Percentiles rank a stretch among this genome's conserved stretches.
These are phyloP conservation scores for Hoplodrina blanda DNA, from an alignment of 2,888 invertebrate genomes.

Conservation along the genomic window DNA sequence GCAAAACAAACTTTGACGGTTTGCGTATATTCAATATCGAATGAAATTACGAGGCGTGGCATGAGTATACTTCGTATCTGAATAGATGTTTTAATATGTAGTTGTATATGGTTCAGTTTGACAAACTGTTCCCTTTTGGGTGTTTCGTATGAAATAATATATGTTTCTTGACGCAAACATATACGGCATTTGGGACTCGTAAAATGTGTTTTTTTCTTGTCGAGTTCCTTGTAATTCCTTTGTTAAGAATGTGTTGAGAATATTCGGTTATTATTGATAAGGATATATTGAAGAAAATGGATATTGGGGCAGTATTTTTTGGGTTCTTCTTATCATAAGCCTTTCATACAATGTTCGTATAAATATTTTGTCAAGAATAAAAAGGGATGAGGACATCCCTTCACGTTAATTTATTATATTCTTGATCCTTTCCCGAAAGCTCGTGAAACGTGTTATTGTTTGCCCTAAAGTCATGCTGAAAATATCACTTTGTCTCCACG, in stretches of 20 bases:
- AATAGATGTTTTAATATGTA: constrained; percentile 39
- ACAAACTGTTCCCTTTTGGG: constrained; percentile 31
- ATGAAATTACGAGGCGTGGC: constrained; percentile 10
- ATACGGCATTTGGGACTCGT: constrained; percentile 17
- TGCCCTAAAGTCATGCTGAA: background rate
- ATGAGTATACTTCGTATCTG: constrained; percentile 25
- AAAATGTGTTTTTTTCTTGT: constrained; percentile 12
- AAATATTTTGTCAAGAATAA: constrained; percentile 5
- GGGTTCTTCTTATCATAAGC: constrained; percentile 18
- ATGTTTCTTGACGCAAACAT: constrained; percentile 21
- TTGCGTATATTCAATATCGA: constrained; percentile 28
- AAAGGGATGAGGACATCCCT: constrained; percentile 1
- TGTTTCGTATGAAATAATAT: constrained; percentile 13
- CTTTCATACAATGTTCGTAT: constrained; percentile 20
- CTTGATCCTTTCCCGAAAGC: background rate
- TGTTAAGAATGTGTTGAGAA: constrained; percentile 15
- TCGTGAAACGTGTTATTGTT: background rate
- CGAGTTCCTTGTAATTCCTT: constrained; percentile 21
- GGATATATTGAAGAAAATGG: constrained; percentile 7
- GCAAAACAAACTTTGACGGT: constrained; percentile 26
- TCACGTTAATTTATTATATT: constrained; percentile 21
- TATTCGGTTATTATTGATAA: constrained; percentile 19
- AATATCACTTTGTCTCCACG: background rate
- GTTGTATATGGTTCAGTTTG: constrained; percentile 37
- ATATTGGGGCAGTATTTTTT: constrained; percentile 11